These are phyloP conservation scores for Geotrypetes seraphini DNA, from an alignment of 2,797 vertebrate genomes.

Conservation along the genomic window DNA sequence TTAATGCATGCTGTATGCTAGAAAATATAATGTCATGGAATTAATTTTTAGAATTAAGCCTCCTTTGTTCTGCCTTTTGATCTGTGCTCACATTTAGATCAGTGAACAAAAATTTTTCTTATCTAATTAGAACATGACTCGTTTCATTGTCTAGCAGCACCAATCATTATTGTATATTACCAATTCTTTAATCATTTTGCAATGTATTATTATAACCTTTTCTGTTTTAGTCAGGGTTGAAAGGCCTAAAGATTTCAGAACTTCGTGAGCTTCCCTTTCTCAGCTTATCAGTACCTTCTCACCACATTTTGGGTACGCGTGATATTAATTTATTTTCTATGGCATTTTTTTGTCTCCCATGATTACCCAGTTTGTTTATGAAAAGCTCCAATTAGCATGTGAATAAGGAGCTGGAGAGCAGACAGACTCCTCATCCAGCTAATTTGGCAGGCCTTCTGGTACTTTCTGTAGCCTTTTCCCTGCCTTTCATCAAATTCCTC, in stretches of 20 bases:
- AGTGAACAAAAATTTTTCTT: slow-evolving; percentile 62
- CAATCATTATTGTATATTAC: slow-evolving; percentile 42
- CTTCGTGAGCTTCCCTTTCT: too few species aligned
- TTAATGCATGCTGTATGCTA: slow-evolving; percentile 64
- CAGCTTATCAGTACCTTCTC: slow-evolving; percentile 49
- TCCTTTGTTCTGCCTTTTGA: slow-evolving; percentile 54
- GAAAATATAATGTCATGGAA: slow-evolving; percentile 70
- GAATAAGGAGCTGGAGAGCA: slow-evolving; percentile 58
- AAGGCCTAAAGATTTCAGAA: slow-evolving; percentile 38
- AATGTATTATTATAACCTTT: slow-evolving; percentile 46
- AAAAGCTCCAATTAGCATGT: slow-evolving; percentile 68
- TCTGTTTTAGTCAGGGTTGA: slow-evolving; percentile 16
- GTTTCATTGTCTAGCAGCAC: slow-evolving; percentile 56
- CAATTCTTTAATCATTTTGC: slow-evolving; percentile 49
- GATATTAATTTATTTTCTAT: slow-evolving; percentile 57
- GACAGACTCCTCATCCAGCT: slow-evolving; percentile 65
- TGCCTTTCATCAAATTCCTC: slow-evolving; percentile 57
- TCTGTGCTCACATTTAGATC: slow-evolving; percentile 61
- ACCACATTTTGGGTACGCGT: slow-evolving; percentile 48
- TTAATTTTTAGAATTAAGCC: slow-evolving; percentile 68
- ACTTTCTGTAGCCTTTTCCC: slow-evolving; percentile 36
- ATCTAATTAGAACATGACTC: slow-evolving; percentile 66
- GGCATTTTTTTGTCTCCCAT: slow-evolving; percentile 59
- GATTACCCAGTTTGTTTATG: slow-evolving; percentile 68
- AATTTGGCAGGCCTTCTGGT: slow-evolving; percentile 54